phyloP scores from a whole-genome alignment of 2,113 vertebrate genomes.

The Tretioscincus oriximinensis region DNA sequence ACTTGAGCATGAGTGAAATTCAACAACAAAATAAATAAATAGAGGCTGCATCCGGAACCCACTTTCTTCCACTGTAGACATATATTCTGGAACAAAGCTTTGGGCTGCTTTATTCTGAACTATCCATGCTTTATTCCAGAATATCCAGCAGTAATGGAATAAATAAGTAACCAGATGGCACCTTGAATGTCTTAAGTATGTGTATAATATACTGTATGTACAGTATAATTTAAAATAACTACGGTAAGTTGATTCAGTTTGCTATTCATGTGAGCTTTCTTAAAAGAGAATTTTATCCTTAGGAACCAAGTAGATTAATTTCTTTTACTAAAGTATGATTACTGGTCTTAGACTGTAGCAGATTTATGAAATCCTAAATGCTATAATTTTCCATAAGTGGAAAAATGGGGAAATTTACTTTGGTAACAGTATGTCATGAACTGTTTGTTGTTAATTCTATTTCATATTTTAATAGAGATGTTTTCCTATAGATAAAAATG shows the following conservation, averaged over 20 bases:
- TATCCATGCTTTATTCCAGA: no score
- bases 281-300: neutral
- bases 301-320: neutral
- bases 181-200: neutral
- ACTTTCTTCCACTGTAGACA: no score
- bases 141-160: no score
- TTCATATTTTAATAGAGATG: neutral
- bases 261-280: neutral
- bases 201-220: neutral
- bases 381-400: no score
- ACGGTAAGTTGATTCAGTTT: neutral
- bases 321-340: neutral
- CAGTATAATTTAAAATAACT: neutral
- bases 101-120: no score
- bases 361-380: no score
- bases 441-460: neutral
- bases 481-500: neutral
- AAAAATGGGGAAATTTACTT: no score
- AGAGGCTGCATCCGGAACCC: no score
- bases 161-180: no score
- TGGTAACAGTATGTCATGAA: neutral
- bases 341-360: neutral
- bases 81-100: no score
- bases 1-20: constrained; percentile 67
- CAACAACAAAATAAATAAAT: neutral